Evolutionary conservation across 2,888 invertebrate genomes (phyloP), one percentile per base, ranked within the genome.

Genomic region (Exocentrus adspersus): DNA sequence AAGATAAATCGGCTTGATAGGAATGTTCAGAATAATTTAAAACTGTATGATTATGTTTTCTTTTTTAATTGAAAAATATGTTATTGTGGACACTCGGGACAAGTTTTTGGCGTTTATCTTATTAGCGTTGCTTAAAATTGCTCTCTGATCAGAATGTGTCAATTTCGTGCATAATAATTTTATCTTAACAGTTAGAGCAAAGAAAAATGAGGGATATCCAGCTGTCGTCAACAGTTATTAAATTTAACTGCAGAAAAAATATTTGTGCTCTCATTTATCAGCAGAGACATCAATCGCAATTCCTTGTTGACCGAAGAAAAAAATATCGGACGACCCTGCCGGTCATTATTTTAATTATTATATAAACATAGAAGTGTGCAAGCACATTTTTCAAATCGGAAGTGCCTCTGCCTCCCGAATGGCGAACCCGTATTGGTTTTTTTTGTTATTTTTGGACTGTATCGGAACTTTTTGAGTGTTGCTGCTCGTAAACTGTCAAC

Each of bases 391-490:
- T 79, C 77, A 78, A 76, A 77, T 72, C 69, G 71, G 72, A 73
- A 70, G 63, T 67, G 64, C 61, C 64, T 64, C 60, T 67, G 64
- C 61, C 64, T 64, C 60, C 58, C 63, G 66, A 62, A 65, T 69
- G 60, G 52, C 58, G 52, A 53, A 68, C n/a, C n/a, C n/a, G n/a
- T n/a, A 63, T 62, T 63, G 67, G 65, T 72, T 67, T 75, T 75
- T 77, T 77, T 79, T 80, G 79, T 79, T 80, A 79, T 79, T 80
- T 80, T 79, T 79, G 77, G 78, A 71, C 61, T 62, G 64, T 74
- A 75, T 77, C 69, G 72, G 75, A 76, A 74, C 72, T 70, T 65
- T 66, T 70, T 64, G 57, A 46, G 57, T 30, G 46, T 30, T 3
- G 46, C 46, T 45, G 65, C 71, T 71, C 61, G 68, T 67, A 64